Percentiles rank a stretch among this genome's conserved stretches.
Conservation (phyloP, 2,888 invertebrate species). For the Patella caerulea region DNA sequence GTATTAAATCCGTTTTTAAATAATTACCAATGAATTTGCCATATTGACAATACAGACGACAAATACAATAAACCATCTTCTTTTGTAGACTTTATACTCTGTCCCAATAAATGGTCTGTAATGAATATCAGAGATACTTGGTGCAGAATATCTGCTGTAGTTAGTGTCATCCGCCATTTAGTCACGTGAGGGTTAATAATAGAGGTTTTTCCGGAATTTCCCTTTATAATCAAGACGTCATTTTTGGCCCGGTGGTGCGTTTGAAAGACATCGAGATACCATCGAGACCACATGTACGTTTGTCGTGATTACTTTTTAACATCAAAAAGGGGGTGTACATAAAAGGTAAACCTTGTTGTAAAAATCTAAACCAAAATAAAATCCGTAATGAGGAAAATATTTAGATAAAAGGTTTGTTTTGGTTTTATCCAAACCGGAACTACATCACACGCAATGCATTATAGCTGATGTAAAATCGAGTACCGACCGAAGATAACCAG, state of each 20-base stretch:
- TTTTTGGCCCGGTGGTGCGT: neutral
- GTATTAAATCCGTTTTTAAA: neutral
- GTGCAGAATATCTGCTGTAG: neutral
- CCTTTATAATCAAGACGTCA: neutral
- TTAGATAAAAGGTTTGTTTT: too few relatives aligned
- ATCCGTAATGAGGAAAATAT: too few relatives aligned
- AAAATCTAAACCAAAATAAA: too few relatives aligned
- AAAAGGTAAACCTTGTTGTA: too few relatives aligned
- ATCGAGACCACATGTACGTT: too few relatives aligned
- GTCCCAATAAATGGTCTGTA: constrained; percentile 26
- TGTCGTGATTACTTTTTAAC: too few relatives aligned
- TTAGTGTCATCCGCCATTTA: neutral
- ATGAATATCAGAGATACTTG: constrained; percentile 14
- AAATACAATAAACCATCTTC: constrained; percentile 66
- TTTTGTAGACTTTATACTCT: constrained; percentile 51
- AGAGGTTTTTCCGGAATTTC: neutral
- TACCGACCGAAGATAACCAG: too few relatives aligned
- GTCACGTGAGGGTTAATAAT: constrained; percentile 18
- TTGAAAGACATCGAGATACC: too few relatives aligned
- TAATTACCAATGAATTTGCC: constrained; percentile 67
- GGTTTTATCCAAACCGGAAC: too few relatives aligned
- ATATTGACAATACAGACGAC: constrained; percentile 63
- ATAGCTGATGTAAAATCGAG: too few relatives aligned
- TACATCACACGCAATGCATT: too few relatives aligned
- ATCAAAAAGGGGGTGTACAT: too few relatives aligned